phyloP scores from a whole-genome alignment of 2,888 invertebrate genomes.

The Standfussiana lucernea region DNA sequence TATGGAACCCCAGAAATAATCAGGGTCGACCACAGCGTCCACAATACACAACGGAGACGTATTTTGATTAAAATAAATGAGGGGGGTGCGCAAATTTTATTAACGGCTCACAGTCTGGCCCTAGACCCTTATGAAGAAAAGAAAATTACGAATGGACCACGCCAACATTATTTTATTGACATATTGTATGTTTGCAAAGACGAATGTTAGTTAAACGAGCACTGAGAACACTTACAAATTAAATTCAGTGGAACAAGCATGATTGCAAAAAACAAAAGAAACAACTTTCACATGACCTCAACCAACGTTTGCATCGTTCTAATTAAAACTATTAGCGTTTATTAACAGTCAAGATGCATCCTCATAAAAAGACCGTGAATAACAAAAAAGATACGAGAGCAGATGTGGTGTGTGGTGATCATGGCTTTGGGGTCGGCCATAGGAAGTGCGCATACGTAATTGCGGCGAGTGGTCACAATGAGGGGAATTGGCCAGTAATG shows the following conservation, averaged over 20 bases:
- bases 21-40: conserved; percentile 73
- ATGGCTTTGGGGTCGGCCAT: conserved; percentile 81
- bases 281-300: conserved; percentile 66
- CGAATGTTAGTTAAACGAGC: neutral
- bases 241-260: conserved; percentile 1
- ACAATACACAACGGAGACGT: conserved; percentile 71
- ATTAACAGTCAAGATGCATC: conserved; percentile 76
- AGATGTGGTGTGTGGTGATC: conserved; percentile 79
- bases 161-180: conserved; percentile 32
- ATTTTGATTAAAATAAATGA: conserved; percentile 80
- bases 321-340: conserved; percentile 74
- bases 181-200: conserved; percentile 13
- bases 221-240: conserved; percentile 8
- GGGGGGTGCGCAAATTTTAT: conserved; percentile 79
- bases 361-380: conserved; percentile 71
- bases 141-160: conserved; percentile 42
- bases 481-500: conserved; percentile 90
- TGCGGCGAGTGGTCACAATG: conserved; percentile 89
- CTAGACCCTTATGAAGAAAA: conserved; percentile 62
- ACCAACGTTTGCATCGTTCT: conserved; percentile 66
- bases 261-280: conserved; percentile 46
- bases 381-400: conserved; percentile 76
- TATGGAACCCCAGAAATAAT: conserved; percentile 75
- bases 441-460: conserved; percentile 89
- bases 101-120: conserved; percentile 67